A percentile compares a stretch with the other conserved stretches of the same genome.
phyloP scores from a whole-genome alignment of 2,888 invertebrate species.

The Lasioglossum malachurum region DNA sequence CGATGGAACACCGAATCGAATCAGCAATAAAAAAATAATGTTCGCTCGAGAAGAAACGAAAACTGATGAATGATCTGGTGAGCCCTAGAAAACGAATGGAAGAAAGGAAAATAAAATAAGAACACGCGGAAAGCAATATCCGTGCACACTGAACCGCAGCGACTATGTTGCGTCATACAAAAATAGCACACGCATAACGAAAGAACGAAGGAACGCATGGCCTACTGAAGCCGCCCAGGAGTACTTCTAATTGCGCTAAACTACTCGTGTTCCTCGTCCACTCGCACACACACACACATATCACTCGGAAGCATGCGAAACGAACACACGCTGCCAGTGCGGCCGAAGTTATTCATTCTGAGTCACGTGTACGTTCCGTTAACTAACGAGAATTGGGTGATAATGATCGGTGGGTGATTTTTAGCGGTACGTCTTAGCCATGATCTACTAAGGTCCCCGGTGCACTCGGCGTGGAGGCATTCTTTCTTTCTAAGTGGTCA shows the following conservation, averaged over 20 bases:
- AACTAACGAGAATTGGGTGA: slow-evolving; percentile 10
- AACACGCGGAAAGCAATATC: neutral
- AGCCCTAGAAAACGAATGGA: neutral
- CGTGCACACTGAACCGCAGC: neutral
- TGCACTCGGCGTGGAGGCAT: neutral
- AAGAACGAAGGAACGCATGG: neutral
- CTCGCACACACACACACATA: neutral
- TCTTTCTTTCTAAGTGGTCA: neutral
- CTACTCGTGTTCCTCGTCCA: slow-evolving; percentile 30
- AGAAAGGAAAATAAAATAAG: neutral
- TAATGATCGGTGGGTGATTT: slow-evolving; percentile 23
- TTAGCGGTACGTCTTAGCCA: slow-evolving; percentile 5
- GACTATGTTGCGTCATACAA: neutral
- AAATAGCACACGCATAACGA: neutral
- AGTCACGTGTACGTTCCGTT: slow-evolving; percentile 46
- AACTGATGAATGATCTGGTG: slow-evolving; percentile 3
- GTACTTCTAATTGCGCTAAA: slow-evolving; percentile 48
- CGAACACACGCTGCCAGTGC: slow-evolving; percentile 35
- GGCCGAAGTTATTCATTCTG: slow-evolving; percentile 64
- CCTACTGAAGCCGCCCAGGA: slow-evolving; percentile 14
- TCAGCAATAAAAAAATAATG: neutral
- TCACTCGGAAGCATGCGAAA: slow-evolving; percentile 55
- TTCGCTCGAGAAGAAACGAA: neutral
- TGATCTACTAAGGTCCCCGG: slow-evolving; percentile 17
- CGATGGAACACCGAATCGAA: neutral